Percentiles rank a stretch among this genome's conserved stretches.
phyloP scores from a whole-genome alignment of 1,140 invertebrate genomes.

The Gonioctena quinquepunctata region DNA sequence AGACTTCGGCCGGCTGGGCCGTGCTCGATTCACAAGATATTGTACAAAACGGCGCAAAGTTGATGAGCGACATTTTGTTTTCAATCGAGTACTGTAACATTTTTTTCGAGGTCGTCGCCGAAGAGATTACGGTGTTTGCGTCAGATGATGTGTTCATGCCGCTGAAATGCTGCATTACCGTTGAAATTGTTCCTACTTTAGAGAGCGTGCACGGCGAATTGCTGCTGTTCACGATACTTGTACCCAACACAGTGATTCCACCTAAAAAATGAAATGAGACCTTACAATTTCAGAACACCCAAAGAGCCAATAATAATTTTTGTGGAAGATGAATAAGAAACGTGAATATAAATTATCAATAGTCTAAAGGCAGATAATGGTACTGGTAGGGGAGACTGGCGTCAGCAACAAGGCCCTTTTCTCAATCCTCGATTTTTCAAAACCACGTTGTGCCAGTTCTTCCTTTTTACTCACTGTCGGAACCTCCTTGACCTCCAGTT shows the following conservation, averaged over 20 bases:
- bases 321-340: too few species aligned
- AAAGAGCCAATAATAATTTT: too few species aligned
- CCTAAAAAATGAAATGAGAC: too few species aligned
- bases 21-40: slow-evolving; percentile 68
- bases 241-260: slow-evolving; percentile 64
- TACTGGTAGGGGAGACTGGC: too few species aligned
- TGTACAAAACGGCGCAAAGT: slow-evolving; percentile 84
- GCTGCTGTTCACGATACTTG: slow-evolving; percentile 63
- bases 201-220: slow-evolving; percentile 58
- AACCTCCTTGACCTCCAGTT: too few species aligned
- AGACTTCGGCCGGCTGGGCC: slow-evolving; percentile 83
- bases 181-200: slow-evolving; percentile 54
- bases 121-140: slow-evolving; percentile 58
- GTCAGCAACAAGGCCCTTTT: too few species aligned
- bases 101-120: slow-evolving; percentile 63
- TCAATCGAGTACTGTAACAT: slow-evolving; percentile 58
- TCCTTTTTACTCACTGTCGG: too few species aligned
- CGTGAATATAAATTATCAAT: too few species aligned
- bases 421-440: too few species aligned
- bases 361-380: too few species aligned
- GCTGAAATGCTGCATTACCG: slow-evolving; percentile 71
- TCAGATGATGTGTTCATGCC: slow-evolving; percentile 54
- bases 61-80: slow-evolving; percentile 72
- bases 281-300: too few species aligned
- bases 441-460: too few species aligned